phyloP scores from a whole-genome alignment of 2,888 invertebrate species.

The Mesorhabditis belari region DNA sequence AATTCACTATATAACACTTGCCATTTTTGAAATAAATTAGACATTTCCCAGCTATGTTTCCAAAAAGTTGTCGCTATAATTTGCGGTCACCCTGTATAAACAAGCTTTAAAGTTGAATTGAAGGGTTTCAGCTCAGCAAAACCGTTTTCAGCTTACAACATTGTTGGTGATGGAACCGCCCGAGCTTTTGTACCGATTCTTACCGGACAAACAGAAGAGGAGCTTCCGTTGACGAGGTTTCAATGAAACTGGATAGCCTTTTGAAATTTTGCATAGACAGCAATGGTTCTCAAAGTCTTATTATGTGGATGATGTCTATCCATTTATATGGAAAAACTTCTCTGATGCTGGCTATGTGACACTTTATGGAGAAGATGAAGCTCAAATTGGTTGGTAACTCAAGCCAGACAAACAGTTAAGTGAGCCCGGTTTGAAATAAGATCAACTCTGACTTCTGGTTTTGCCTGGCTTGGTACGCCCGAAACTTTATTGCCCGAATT shows the following conservation, averaged over 20 bases:
- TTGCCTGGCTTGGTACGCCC: too few relatives aligned
- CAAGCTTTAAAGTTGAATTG: too few relatives aligned
- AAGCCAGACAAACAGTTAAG: too few relatives aligned
- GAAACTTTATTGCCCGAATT: too few relatives aligned
- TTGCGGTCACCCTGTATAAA: too few relatives aligned
- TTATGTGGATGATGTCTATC: conserved; percentile 57
- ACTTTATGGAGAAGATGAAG: conserved; percentile 79
- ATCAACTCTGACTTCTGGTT: too few relatives aligned
- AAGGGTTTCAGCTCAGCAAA: not conserved
- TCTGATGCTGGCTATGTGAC: conserved; percentile 60
- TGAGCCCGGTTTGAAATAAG: too few relatives aligned
- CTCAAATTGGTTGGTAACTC: conserved; percentile 67
- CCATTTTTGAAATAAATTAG: too few relatives aligned
- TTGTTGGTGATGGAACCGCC: conserved; percentile 57
- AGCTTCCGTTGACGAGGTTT: conserved; percentile 54
- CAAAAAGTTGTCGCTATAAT: too few relatives aligned
- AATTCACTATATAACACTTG: too few relatives aligned
- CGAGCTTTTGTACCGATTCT: conserved; percentile 56
- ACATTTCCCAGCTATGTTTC: too few relatives aligned
- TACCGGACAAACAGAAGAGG: conserved; percentile 55
- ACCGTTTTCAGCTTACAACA: conserved; percentile 53
- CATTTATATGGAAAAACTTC: conserved; percentile 56
- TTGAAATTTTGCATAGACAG: conserved; percentile 38
- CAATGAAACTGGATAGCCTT: not conserved
- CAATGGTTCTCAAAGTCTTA: conserved; percentile 43